phyloP scores from a whole-genome alignment of 1,140 invertebrate genomes.

The Tachypleus tridentatus region DNA sequence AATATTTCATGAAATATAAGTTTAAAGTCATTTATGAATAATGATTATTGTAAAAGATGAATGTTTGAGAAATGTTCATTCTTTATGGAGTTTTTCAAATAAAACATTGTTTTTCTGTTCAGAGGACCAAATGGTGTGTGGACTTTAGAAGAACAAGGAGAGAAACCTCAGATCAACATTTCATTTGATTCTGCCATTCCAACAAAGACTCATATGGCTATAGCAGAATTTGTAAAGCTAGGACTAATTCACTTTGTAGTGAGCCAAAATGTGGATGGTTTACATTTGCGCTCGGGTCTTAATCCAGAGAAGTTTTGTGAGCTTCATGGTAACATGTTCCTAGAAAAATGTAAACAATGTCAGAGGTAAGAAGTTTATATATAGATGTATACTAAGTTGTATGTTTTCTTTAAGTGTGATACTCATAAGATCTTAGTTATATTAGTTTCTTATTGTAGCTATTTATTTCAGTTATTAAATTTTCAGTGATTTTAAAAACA shows the following conservation, averaged over 20 bases:
- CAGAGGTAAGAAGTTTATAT: slow-evolving; percentile 46
- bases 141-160: slow-evolving; percentile 88
- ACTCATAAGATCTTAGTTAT: too few relatives aligned
- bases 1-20: too few relatives aligned
- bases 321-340: slow-evolving; percentile 97
- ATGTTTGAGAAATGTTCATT: too few relatives aligned
- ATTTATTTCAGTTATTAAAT: too few relatives aligned
- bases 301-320: slow-evolving; percentile 68
- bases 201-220: slow-evolving; percentile 86
- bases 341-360: slow-evolving; percentile 86
- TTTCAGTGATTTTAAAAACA: too few relatives aligned
- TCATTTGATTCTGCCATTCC: slow-evolving; percentile 87
- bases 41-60: too few relatives aligned
- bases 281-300: slow-evolving; percentile 84
- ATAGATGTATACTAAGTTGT: too few relatives aligned
- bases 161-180: slow-evolving; percentile 57
- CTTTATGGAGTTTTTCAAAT: too few relatives aligned
- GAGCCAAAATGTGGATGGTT: slow-evolving; percentile 96
- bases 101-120: slow-evolving; percentile 27
- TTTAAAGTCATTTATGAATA: too few relatives aligned
- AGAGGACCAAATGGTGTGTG: slow-evolving; percentile 94
- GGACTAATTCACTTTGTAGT: slow-evolving; percentile 74
- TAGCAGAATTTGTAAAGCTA: slow-evolving; percentile 44
- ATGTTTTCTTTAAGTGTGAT: too few relatives aligned
- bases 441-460: too few relatives aligned